These are phyloP conservation scores for Callyntrura sp. DNA, from an alignment of 2,888 invertebrate species.

Conservation along the genomic window DNA sequence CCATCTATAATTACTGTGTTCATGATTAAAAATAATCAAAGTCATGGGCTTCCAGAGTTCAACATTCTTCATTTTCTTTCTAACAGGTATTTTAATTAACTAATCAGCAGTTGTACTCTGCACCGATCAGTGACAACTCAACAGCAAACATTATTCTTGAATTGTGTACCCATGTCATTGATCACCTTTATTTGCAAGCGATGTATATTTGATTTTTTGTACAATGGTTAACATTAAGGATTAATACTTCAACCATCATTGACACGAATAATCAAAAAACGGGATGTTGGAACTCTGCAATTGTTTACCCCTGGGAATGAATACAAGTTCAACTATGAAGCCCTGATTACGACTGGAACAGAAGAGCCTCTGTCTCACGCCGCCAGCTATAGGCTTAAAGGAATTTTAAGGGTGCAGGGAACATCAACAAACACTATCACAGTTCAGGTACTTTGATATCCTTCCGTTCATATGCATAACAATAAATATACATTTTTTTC, in stretches of 20 bases:
- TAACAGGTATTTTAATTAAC: too few relatives aligned
- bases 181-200: too few relatives aligned
- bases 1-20: constrained; percentile 46
- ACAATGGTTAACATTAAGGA: constrained; percentile 23
- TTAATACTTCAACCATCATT: constrained; percentile 2
- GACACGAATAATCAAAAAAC: constrained; percentile 31
- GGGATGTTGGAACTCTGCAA: constrained; percentile 18
- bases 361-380: constrained; percentile 81
- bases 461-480: too few relatives aligned
- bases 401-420: constrained; percentile 79
- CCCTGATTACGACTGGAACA: constrained; percentile 81
- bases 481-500: too few relatives aligned
- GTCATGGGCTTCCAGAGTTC: constrained; percentile 50
- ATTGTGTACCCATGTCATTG: too few relatives aligned
- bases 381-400: constrained; percentile 81
- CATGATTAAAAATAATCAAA: constrained; percentile 26
- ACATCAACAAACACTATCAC: constrained; percentile 74
- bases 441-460: constrained; percentile 75
- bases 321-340: constrained; percentile 81
- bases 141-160: too few relatives aligned
- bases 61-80: background rate
- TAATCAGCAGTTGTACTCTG: too few relatives aligned
- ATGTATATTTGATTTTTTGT: too few relatives aligned
- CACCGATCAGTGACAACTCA: too few relatives aligned
- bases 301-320: constrained; percentile 80